Percentiles rank a stretch among this genome's conserved stretches.
phyloP scores from a whole-genome alignment of 1,140 invertebrate species.

The Gyrodactylus salaris region DNA sequence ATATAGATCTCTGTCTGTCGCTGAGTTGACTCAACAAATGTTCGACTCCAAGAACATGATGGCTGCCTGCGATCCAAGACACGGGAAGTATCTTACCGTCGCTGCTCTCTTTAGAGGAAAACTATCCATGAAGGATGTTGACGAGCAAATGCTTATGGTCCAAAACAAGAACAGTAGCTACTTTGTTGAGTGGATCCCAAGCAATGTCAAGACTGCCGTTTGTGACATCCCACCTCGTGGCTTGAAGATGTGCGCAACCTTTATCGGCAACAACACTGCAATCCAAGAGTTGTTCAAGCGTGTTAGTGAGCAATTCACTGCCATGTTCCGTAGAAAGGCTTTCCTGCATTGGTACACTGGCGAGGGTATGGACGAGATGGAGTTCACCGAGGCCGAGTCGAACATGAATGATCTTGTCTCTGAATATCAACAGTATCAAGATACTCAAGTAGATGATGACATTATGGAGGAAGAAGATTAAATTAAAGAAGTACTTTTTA shows the following conservation, averaged over 20 bases:
- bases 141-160: slow-evolving; percentile 41
- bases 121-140: slow-evolving; percentile 24
- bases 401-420: slow-evolving; percentile 54
- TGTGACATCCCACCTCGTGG: slow-evolving; percentile 30
- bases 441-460: slow-evolving; percentile 41
- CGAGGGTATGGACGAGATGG: slow-evolving; percentile 29
- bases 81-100: slow-evolving; percentile 21
- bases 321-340: slow-evolving; percentile 60
- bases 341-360: slow-evolving; percentile 60
- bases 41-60: slow-evolving; percentile 37
- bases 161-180: slow-evolving; percentile 31
- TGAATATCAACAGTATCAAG: slow-evolving; percentile 66
- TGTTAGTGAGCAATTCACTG: slow-evolving; percentile 43
- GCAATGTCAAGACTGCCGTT: slow-evolving; percentile 15
- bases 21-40: slow-evolving; percentile 27
- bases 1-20: slow-evolving; percentile 22
- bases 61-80: slow-evolving; percentile 32
- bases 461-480: slow-evolving; percentile 25
- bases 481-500: slow-evolving; percentile 19
- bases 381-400: slow-evolving; percentile 34
- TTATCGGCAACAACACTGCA: slow-evolving; percentile 33
- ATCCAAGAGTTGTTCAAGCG: slow-evolving; percentile 42
- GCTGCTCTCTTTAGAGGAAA: slow-evolving; percentile 20
- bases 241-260: slow-evolving; percentile 33
- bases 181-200: slow-evolving; percentile 21